Evolutionary conservation across 2,797 vertebrate species (phyloP).

Genomic region (Chaetophractus vellerosus): DNA sequence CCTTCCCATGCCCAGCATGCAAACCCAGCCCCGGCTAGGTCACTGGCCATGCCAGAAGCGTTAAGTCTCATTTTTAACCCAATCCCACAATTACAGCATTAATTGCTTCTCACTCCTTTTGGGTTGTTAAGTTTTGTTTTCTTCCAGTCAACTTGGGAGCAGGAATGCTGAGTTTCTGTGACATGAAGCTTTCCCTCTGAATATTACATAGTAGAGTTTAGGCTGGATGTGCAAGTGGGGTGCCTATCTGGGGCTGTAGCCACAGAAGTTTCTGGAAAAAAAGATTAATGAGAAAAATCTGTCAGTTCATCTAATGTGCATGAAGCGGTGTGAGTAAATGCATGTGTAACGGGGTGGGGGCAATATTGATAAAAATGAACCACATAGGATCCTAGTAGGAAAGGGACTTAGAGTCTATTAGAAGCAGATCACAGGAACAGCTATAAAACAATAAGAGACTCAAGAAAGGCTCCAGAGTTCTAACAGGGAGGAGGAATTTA

Average conservation of each 20-base stretch:
- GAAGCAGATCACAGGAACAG: neutral
- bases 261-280: conserved; percentile 41
- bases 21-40: neutral
- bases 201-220: neutral
- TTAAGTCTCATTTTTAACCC: neutral
- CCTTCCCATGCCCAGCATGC: neutral
- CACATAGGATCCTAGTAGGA: neutral
- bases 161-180: neutral
- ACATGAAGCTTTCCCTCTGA: neutral
- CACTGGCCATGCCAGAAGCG: fast-evolving
- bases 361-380: neutral
- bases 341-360: neutral
- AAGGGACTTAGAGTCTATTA: neutral
- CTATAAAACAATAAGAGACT: neutral
- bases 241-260: neutral
- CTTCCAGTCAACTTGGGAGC: neutral
- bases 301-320: neutral
- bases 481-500: neutral
- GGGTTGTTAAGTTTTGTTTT: neutral
- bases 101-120: neutral
- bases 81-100: neutral
- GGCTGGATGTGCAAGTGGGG: neutral
- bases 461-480: neutral
- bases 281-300: conserved; percentile 2
- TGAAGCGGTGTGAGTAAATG: neutral